Evolutionary conservation across 2,888 invertebrate species (phyloP).

Genomic region (Clostera curtula): DNA sequence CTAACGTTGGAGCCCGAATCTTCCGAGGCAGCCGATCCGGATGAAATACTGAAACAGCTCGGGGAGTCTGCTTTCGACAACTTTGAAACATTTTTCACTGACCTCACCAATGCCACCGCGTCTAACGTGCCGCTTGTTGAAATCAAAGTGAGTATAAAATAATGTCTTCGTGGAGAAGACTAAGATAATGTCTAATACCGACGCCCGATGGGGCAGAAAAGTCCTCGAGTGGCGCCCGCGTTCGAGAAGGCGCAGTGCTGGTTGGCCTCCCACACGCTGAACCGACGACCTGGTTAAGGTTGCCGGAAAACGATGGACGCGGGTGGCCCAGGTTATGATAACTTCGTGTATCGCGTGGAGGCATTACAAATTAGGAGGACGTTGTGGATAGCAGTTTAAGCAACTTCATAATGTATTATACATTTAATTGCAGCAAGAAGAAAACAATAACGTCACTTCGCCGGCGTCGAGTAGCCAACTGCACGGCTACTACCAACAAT

Average conservation of each 20-base stretch:
- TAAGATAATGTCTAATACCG: background rate
- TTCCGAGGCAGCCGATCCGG: conserved; percentile 76
- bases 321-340: too few relatives aligned
- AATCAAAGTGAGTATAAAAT: conserved; percentile 76
- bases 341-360: too few relatives aligned
- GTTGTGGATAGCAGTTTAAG: too few relatives aligned
- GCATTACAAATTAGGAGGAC: too few relatives aligned
- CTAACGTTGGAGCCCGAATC: conserved; percentile 68
- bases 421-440: conserved; percentile 64
- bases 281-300: too few relatives aligned
- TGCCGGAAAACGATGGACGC: too few relatives aligned
- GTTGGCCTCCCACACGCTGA: too few relatives aligned
- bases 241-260: too few relatives aligned
- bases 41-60: conserved; percentile 87
- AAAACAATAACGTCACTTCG: conserved; percentile 69
- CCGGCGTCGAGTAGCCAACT: conserved; percentile 58
- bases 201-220: too few relatives aligned
- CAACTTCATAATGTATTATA: background rate
- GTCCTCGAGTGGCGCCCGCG: too few relatives aligned
- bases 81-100: conserved; percentile 87
- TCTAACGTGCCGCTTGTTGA: conserved; percentile 75
- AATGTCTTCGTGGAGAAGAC: conserved; percentile 1
- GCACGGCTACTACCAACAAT: conserved; percentile 61
- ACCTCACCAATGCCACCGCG: conserved; percentile 81
- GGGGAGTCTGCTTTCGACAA: conserved; percentile 89